Evolutionary conservation across 2,797 vertebrate species (phyloP).

Genomic region (Microcaecilia unicolor): DNA sequence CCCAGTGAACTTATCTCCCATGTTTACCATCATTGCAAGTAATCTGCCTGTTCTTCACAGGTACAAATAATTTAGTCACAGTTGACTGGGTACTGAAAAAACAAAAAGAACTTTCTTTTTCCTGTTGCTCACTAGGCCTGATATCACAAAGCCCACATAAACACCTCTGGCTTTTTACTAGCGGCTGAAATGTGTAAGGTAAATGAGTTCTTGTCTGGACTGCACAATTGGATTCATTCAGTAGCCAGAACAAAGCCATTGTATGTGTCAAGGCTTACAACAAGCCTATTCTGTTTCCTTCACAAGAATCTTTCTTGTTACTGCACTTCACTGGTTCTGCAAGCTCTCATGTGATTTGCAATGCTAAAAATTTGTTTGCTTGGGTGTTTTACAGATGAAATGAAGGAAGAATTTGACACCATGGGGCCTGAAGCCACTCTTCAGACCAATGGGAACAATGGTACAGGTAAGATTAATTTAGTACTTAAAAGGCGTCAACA

Average conservation of each 20-base stretch:
- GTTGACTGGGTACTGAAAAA: conserved; percentile 32
- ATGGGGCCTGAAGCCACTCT: conserved; percentile 82
- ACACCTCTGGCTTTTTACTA: conserved; percentile 51
- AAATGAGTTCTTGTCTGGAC: conserved; percentile 73
- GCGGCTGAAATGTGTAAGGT: conserved; percentile 74
- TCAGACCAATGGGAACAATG: conserved; percentile 79
- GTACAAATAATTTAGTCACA: conserved; percentile 20
- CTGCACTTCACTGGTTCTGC: conserved; percentile 38
- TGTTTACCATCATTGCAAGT: conserved; percentile 22
- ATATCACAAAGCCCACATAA: too few species aligned
- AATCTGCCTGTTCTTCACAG: conserved; percentile 7
- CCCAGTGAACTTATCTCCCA: not conserved
- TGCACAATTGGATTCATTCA: conserved; percentile 69
- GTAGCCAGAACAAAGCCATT: conserved; percentile 59
- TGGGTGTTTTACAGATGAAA: conserved; percentile 83
- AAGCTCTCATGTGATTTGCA: conserved; percentile 26
- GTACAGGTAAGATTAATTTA: conserved; percentile 98
- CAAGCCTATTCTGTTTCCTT: conserved; percentile 43
- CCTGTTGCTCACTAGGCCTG: too few species aligned
- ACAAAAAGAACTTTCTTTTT: conserved; percentile 36
- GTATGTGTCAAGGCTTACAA: conserved; percentile 35
- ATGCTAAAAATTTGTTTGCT: conserved; percentile 39
- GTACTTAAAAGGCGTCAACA: too few species aligned
- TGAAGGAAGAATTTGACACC: conserved; percentile 93
- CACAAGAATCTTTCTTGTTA: conserved; percentile 41